Conservation (phyloP, 2,113 vertebrate species). For the Clarias batrachus region DNA sequence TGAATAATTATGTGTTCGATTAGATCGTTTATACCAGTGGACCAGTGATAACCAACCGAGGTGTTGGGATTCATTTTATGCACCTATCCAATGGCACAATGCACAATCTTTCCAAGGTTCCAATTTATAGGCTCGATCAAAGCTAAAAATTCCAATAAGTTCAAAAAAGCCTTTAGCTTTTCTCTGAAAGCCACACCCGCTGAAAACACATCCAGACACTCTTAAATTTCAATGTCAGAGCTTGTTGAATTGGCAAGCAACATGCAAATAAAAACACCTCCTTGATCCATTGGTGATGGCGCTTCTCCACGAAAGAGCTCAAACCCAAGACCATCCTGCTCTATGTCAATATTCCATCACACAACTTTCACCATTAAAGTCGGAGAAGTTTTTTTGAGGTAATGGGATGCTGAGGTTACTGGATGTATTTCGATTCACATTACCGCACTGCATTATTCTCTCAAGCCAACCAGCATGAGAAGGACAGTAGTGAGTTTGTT, state of each 20-base stretch:
- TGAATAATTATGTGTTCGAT: background rate
- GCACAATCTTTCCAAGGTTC: background rate
- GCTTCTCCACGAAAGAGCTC: background rate
- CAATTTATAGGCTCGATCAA: background rate
- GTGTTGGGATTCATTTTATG: background rate
- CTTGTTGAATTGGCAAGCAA: background rate
- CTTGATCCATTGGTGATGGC: background rate
- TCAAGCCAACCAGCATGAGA: background rate
- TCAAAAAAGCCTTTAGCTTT: background rate
- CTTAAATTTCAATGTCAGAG: background rate
- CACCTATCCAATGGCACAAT: background rate
- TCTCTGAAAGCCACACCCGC: background rate
- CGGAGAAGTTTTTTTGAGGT: background rate
- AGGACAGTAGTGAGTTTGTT: background rate
- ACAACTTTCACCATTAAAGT: background rate
- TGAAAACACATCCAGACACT: background rate
- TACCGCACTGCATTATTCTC: background rate
- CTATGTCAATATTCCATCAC: background rate
- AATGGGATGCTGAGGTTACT: background rate
- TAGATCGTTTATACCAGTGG: too few species aligned
- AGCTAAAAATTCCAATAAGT: background rate
- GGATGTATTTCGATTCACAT: background rate
- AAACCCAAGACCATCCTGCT: background rate
- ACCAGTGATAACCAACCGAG: too few species aligned
- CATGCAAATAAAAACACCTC: background rate